Evolutionary conservation across 2,113 vertebrate species (phyloP), one percentile per base, ranked within the genome.

Genomic region (Fulica atra): DNA sequence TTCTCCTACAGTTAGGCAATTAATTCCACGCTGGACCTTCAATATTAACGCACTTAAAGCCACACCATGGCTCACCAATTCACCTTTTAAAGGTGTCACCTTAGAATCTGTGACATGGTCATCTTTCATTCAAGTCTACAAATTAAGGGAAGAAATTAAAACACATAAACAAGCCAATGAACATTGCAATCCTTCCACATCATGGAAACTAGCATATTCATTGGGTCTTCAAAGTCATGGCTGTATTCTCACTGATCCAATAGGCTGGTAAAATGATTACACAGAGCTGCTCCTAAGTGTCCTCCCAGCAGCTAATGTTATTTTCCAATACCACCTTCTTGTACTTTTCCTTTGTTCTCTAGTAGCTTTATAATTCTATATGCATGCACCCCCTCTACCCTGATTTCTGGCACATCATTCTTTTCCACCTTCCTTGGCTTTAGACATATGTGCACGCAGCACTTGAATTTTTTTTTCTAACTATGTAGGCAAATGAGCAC

Each of bases 111-210:
- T 89, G 66, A 78, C 61, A 91, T 80, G 61, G 84, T 44, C 79
- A 89, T 79, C 78, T 82, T 89, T 92, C 77, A 61, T 65, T 93
- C 57, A 79, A 88, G 74, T 93, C 93, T 95, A 95, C 63, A 87
- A 89, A 87, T 81, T 68, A 91, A 94, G 56, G 74, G 50, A 96
- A 96, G 74, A 89, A 89, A 96, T 80, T 80, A 87, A 96, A 79
- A 93, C n/a, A 83, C 35, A 80, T 35, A 9, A 92, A 85, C 77
- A 77, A 95, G 53, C 65, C 73, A 91, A 72, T n/a, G 26, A 89
- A 92, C 36, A 89, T 13, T 76, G 66, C 40, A 82, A 83, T 89
- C 35, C 36, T 93, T 81, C 38, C 35, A 79, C 8, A 16, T 26
- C 36, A 63, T 2, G 1, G 31, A 73, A 85, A 72, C 40, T 11